Conservation (phyloP, 2,797 vertebrate genomes). For the Bucorvus abyssinicus region DNA sequence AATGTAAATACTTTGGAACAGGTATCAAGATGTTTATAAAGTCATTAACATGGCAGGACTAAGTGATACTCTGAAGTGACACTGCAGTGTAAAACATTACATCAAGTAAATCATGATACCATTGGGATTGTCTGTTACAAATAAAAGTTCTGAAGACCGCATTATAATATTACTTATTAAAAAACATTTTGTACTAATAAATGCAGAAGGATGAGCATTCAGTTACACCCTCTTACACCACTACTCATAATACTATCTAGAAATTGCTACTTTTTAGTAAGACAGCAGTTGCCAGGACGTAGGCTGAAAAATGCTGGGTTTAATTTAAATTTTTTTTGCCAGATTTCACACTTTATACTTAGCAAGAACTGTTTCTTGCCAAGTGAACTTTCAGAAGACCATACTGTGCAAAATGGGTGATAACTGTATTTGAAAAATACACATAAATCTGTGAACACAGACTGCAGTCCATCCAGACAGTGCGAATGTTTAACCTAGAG, state of each 20-base stretch:
- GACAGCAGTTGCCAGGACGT: slow-evolving; percentile 5
- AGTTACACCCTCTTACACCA: background rate
- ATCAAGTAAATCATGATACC: background rate
- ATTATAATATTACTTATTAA: background rate
- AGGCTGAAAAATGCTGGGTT: slow-evolving; percentile 18
- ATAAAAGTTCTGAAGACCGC: background rate
- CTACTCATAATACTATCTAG: background rate
- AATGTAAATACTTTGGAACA: background rate
- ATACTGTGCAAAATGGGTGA: slow-evolving; percentile 21
- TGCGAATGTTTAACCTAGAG: slow-evolving; percentile 44
- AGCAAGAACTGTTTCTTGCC: slow-evolving; percentile 33
- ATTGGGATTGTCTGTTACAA: background rate
- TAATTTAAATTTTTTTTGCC: slow-evolving; percentile 47
- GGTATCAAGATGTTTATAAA: background rate
- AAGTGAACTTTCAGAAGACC: slow-evolving; percentile 32
- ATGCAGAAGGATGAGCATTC: background rate
- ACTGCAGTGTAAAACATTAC: background rate
- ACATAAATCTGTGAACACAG: slow-evolving; percentile 28
- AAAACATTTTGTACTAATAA: background rate
- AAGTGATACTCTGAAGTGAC: background rate
- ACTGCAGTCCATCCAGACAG: slow-evolving; percentile 25
- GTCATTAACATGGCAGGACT: background rate
- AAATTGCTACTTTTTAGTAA: background rate
- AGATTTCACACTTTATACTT: slow-evolving; percentile 55
- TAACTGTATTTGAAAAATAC: slow-evolving; percentile 32